These are phyloP conservation scores for Rhagium mordax DNA, from an alignment of 2,888 invertebrate genomes.

Conservation along the genomic window DNA sequence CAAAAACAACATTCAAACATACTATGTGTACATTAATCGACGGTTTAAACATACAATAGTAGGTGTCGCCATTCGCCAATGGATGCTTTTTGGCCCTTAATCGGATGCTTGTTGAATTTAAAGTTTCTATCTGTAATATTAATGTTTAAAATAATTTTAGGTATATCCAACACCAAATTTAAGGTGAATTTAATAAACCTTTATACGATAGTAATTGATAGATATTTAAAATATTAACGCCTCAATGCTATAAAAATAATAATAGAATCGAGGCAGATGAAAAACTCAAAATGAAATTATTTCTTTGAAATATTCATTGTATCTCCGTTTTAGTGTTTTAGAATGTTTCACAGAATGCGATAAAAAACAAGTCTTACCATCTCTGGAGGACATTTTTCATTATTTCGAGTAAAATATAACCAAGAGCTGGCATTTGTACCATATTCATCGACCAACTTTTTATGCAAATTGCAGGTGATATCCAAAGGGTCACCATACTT, in stretches of 20 bases:
- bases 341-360: too few relatives aligned
- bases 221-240: too few relatives aligned
- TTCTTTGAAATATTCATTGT: too few relatives aligned
- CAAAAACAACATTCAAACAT: constrained; percentile 73
- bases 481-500: constrained; percentile 76
- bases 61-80: constrained; percentile 70
- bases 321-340: too few relatives aligned
- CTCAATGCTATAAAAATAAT: too few relatives aligned
- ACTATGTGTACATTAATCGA: constrained; percentile 65
- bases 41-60: constrained; percentile 70
- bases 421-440: constrained; percentile 71
- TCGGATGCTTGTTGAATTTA: constrained; percentile 78
- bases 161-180: neutral
- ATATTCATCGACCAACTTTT: constrained; percentile 69
- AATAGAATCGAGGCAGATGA: too few relatives aligned
- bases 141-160: neutral
- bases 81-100: constrained; percentile 74
- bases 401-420: constrained; percentile 70
- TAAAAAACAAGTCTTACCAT: constrained; percentile 56
- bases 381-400: constrained; percentile 66
- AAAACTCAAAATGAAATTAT: too few relatives aligned
- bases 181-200: too few relatives aligned
- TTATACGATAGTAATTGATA: too few relatives aligned
- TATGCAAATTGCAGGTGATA: constrained; percentile 77
- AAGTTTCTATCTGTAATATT: constrained; percentile 68